Conservation (phyloP, 2,113 vertebrate species). For the Atrichornis clamosus region DNA sequence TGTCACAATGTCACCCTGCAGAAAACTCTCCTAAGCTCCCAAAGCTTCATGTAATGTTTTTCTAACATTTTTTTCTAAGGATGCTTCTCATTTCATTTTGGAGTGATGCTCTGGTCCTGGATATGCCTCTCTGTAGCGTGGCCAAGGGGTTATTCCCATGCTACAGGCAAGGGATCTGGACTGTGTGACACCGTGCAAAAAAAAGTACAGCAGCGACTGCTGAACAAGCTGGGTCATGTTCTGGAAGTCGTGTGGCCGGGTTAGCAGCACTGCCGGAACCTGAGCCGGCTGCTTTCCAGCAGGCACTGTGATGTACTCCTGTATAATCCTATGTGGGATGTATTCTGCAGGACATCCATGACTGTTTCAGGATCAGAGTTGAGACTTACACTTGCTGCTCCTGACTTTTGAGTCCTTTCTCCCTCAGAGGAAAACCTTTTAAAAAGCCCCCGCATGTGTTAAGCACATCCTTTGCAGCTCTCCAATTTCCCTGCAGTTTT, state of each 20-base stretch:
- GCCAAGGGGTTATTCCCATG: not conserved
- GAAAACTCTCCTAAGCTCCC: not conserved
- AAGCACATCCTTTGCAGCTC: not conserved
- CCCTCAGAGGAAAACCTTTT: not conserved
- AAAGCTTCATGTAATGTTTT: not conserved
- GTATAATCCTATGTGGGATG: not conserved
- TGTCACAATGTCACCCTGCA: not conserved
- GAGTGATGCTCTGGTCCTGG: not conserved
- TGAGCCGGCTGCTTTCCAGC: not conserved
- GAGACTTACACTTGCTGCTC: not conserved
- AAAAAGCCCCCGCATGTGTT: rapidly evolving
- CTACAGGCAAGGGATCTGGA: rapidly evolving
- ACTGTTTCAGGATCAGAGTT: rapidly evolving
- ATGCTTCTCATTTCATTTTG: not conserved
- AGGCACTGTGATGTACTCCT: not conserved
- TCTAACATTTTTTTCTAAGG: not conserved
- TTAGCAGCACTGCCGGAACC: not conserved
- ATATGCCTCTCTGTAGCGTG: rapidly evolving
- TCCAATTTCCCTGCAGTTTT: not conserved
- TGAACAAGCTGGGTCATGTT: slow-evolving; percentile 29
- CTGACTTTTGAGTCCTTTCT: not conserved
- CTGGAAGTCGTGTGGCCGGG: not conserved
- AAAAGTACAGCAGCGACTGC: not conserved
- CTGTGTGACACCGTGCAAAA: not conserved
- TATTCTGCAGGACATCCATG: not conserved